Evolutionary conservation across 2,888 invertebrate genomes (phyloP), one percentile per base, ranked within the genome.

Genomic region (Orthosia cruda): DNA sequence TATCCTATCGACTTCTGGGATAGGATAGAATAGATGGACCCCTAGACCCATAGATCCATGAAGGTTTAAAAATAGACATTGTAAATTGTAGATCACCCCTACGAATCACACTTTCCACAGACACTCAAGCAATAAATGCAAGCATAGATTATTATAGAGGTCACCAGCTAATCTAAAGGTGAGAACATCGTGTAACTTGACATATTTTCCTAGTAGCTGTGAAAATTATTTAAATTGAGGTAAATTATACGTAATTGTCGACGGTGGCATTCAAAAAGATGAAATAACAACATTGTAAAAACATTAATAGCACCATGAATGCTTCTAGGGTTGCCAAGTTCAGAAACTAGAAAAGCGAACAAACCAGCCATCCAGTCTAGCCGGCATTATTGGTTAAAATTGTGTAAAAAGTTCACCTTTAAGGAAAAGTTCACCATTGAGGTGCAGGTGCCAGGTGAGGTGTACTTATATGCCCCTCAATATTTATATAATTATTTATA

Each of bases 161-260:
- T 82, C 50, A 64, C 49, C 18, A 18, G 59, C 12, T 67, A 52
- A 81, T 82, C 81, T 64, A 47, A 57, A 72, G 73, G 73, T 73
- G 67, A 71, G 55, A 82, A 76, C 67, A 67, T n/a, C 23, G 11
- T 23, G 54, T 54, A 26, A 59, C 65, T 74, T 20, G 20, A 66
- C 45, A 64, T 58, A 59, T 84, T 77, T 72, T 73, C 70, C 81
- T 62, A 47, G 50, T 26, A 58, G 32, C 49, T 45, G 49, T 20
- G 65, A 72, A 74, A 79, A 81, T 71, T 26, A 74, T 66, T 66
- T 52, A 20, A 82, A 79, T 69, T 62, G 18, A 65, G 11, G 67
- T 61, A 68, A 75, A 75, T 73, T 71, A 23, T 15, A n/a, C 15
- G 47, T 66, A 40, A 59, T 59, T 26, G 26, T 52, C 1, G 18